Evolutionary conservation across 2,888 invertebrate genomes (phyloP).

Genomic region (Atrina japonica): DNA sequence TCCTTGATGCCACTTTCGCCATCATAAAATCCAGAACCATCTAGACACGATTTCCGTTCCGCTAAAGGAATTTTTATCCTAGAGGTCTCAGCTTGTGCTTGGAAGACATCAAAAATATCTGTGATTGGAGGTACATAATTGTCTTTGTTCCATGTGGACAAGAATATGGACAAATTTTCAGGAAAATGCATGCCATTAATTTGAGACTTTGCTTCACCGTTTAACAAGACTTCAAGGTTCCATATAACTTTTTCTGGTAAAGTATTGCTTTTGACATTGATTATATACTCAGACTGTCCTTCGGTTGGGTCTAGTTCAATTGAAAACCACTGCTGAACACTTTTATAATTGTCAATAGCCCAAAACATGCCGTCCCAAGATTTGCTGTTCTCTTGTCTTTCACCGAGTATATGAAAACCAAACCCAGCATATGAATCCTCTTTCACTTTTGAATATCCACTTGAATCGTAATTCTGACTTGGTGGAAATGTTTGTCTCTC

Average conservation of each 20-base stretch:
- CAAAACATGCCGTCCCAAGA: conserved; percentile 45
- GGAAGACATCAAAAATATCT: conserved; percentile 54
- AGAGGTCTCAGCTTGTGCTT: conserved; percentile 43
- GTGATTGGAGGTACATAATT: conserved; percentile 51
- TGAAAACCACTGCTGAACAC: conserved; percentile 30
- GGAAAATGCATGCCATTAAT: conserved; percentile 38
- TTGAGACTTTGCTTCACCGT: conserved; percentile 39
- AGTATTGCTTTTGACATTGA: conserved; percentile 22
- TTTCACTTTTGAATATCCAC: neutral
- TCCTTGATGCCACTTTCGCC: conserved; percentile 60
- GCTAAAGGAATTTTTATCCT: conserved; percentile 47
- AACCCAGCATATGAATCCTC: conserved; percentile 31
- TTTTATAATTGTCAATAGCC: conserved; percentile 39
- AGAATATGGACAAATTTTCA: conserved; percentile 4
- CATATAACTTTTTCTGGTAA: conserved; percentile 16
- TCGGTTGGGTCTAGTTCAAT: conserved; percentile 37
- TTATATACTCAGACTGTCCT: conserved; percentile 19
- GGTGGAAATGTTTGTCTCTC: neutral
- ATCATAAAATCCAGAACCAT: conserved; percentile 59
- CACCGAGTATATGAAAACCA: conserved; percentile 41
- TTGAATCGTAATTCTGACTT: too few relatives aligned
- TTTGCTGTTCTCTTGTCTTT: conserved; percentile 35
- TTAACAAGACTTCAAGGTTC: conserved; percentile 25
- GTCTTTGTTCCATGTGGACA: conserved; percentile 53
- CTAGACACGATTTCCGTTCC: conserved; percentile 46